Percentiles rank a stretch among this genome's conserved stretches.
Conservation (phyloP, 2,797 vertebrate genomes). For the Decapterus maruadsi region DNA sequence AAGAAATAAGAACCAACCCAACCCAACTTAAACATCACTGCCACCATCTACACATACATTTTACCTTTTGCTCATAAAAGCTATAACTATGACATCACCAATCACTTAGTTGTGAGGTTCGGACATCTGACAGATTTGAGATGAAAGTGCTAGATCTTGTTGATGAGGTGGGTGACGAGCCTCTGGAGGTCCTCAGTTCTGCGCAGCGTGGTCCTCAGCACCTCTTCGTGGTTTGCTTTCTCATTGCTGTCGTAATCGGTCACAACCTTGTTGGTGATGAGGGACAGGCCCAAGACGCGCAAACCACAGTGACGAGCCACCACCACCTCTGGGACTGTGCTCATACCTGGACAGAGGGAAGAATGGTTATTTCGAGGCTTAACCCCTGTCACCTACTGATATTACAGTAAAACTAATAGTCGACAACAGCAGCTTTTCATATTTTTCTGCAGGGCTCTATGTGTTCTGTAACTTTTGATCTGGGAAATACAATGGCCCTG, state of each 20-base stretch:
- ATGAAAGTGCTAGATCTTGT: slow-evolving; percentile 59
- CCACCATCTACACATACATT: neutral
- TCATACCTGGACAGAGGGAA: slow-evolving; percentile 85
- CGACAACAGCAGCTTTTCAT: neutral
- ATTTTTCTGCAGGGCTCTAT: neutral
- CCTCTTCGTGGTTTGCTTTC: slow-evolving; percentile 85
- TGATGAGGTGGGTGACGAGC: slow-evolving; percentile 78
- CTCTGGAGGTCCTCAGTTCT: slow-evolving; percentile 79
- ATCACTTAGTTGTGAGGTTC: neutral
- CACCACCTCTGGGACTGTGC: slow-evolving; percentile 91
- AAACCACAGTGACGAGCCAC: slow-evolving; percentile 90
- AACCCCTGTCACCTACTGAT: neutral
- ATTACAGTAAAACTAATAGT: neutral
- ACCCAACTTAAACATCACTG: neutral
- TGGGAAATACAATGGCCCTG: too few relatives aligned
- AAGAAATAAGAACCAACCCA: neutral
- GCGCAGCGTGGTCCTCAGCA: slow-evolving; percentile 79
- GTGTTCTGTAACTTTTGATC: too few relatives aligned
- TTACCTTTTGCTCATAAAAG: slow-evolving; percentile 24
- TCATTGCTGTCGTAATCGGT: slow-evolving; percentile 82
- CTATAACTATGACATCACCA: neutral
- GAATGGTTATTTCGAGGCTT: neutral
- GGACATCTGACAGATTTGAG: neutral
- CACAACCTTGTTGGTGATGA: slow-evolving; percentile 90
- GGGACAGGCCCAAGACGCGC: slow-evolving; percentile 89